phyloP scores from a whole-genome alignment of 2,113 vertebrate species.

The Podilymbus podiceps region DNA sequence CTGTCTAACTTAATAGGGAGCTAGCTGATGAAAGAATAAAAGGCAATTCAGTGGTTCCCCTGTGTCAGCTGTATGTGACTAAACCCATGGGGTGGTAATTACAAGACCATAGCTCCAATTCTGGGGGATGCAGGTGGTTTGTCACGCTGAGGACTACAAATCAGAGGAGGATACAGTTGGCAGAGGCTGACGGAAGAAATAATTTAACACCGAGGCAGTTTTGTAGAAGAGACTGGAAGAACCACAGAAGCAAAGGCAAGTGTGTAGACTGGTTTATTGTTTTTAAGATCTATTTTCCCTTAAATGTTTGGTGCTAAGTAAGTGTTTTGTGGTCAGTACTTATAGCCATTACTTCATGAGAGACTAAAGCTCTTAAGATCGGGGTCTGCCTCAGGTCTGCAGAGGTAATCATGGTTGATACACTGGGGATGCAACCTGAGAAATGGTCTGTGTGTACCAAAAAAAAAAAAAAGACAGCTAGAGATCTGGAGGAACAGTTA shows the following conservation, averaged over 20 bases:
- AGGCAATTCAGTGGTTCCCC: slow-evolving; percentile 37
- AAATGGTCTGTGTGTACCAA: not conserved
- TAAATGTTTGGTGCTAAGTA: not conserved
- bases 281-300: not conserved
- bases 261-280: not conserved
- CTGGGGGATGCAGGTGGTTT: not conserved
- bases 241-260: not conserved
- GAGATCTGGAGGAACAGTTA: not conserved
- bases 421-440: not conserved
- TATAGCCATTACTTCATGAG: not conserved
- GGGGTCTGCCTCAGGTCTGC: not conserved
- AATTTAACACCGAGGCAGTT: not conserved
- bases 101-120: not conserved
- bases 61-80: not conserved
- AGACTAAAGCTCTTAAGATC: not conserved
- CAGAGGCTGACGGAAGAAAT: not conserved
- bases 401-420: not conserved
- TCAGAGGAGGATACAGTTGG: not conserved
- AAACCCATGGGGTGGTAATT: slow-evolving; percentile 19
- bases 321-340: not conserved
- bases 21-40: slow-evolving; percentile 46
- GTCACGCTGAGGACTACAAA: not conserved
- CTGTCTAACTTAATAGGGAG: slow-evolving; percentile 12
- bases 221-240: not conserved
- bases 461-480: not conserved